Evolutionary conservation across 2,113 vertebrate genomes (phyloP).

Genomic region (Numida meleagris): DNA sequence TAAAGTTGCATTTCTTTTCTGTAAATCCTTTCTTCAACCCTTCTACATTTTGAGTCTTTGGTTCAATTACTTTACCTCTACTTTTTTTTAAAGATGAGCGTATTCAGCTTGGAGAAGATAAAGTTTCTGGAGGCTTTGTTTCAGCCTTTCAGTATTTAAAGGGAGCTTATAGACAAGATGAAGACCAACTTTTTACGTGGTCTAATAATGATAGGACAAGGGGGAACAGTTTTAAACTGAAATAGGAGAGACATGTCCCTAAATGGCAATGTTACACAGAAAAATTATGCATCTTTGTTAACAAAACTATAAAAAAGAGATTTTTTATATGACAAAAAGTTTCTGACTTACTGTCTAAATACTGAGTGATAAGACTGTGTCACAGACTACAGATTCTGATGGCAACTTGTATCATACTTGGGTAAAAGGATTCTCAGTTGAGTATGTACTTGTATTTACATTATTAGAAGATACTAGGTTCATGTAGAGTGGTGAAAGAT

Average conservation of each 20-base stretch:
- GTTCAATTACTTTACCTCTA: no score
- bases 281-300: not conserved
- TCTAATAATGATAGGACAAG: no score
- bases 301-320: not conserved
- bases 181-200: no score
- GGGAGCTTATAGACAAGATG: no score
- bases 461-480: not conserved
- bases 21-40: not conserved
- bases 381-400: not conserved
- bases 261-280: not conserved
- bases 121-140: no score
- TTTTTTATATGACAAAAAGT: not conserved
- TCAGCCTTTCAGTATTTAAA: no score
- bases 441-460: not conserved
- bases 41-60: not conserved
- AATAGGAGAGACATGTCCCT: not conserved
- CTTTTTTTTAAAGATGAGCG: no score
- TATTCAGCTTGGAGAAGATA: no score
- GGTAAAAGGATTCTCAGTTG: not conserved
- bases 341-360: not conserved
- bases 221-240: no score
- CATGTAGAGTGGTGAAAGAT: not conserved
- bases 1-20: not conserved
- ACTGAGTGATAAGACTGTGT: not conserved
- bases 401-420: not conserved